Evolutionary conservation across 2,888 invertebrate species (phyloP).

Genomic region (Heteropelma amictum): DNA sequence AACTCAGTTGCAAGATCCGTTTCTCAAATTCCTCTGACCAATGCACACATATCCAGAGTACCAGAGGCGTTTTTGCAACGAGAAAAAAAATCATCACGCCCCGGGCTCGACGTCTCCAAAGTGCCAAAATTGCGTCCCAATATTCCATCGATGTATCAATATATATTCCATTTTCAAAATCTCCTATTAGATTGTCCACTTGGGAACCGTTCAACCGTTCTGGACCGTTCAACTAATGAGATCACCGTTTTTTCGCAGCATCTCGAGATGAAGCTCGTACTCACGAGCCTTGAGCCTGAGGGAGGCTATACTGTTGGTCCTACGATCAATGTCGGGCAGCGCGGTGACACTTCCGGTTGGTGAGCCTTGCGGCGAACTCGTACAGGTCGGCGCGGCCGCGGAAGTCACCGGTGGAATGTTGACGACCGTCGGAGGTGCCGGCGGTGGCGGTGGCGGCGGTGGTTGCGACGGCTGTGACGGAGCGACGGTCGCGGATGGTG

Average conservation of each 20-base stretch:
- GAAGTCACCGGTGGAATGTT: conserved; percentile 57
- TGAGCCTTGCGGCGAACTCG: conserved; percentile 65
- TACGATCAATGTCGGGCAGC: conserved; percentile 87
- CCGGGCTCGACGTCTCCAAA: not conserved
- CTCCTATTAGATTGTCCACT: no score
- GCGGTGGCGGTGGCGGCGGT: conserved; percentile 65
- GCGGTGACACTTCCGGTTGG: conserved; percentile 77
- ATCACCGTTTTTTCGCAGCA: conserved; percentile 89
- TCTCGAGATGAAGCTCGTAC: conserved; percentile 91
- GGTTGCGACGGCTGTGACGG: conserved; percentile 80
- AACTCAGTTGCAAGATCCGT: not conserved
- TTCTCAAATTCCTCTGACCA: not conserved
- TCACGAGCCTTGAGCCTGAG: conserved; percentile 92
- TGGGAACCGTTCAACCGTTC: not conserved
- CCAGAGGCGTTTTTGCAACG: not conserved
- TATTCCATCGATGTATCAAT: no score
- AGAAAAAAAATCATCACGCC: not conserved
- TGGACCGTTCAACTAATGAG: conserved; percentile 85
- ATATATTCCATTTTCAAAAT: no score
- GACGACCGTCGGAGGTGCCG: conserved; percentile 49
- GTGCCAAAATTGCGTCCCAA: not conserved
- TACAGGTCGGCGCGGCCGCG: conserved; percentile 61
- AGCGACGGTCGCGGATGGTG: conserved; percentile 74
- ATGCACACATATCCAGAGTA: not conserved
- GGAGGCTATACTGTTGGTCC: conserved; percentile 93